phyloP scores from a whole-genome alignment of 2,888 invertebrate species.

The Zonitis immaculata region DNA sequence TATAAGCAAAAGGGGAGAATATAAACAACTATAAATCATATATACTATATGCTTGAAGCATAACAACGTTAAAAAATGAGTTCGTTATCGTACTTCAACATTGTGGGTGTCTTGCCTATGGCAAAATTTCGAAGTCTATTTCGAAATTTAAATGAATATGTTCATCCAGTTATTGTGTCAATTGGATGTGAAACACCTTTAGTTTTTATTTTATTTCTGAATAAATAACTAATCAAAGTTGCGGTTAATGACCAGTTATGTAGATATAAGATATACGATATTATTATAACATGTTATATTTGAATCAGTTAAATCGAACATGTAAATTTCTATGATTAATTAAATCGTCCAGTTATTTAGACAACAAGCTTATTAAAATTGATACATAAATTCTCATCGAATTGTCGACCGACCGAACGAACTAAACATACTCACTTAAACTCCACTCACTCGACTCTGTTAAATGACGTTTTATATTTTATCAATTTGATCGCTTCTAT shows the following conservation, averaged over 20 bases:
- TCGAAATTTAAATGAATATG: slow-evolving; percentile 2
- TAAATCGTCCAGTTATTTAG: slow-evolving; percentile 8
- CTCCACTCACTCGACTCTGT: neutral
- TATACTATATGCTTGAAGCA: slow-evolving; percentile 19
- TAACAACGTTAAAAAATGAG: slow-evolving; percentile 21
- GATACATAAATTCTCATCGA: slow-evolving; percentile 6
- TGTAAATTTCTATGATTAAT: slow-evolving; percentile 10
- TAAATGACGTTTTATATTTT: slow-evolving; percentile 7
- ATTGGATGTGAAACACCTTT: slow-evolving; percentile 7
- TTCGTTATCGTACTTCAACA: slow-evolving; percentile 19
- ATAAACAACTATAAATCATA: slow-evolving; percentile 26
- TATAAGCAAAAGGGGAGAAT: slow-evolving; percentile 14
- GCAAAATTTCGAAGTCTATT: slow-evolving; percentile 5
- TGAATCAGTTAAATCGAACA: neutral
- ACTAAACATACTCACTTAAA: too few relatives aligned
- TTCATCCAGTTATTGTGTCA: slow-evolving; percentile 11
- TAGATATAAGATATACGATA: neutral
- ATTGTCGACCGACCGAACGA: neutral
- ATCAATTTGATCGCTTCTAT: slow-evolving; percentile 12
- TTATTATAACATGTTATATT: neutral
- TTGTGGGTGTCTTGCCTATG: slow-evolving; percentile 20
- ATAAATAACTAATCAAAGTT: too few relatives aligned
- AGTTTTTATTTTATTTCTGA: too few relatives aligned
- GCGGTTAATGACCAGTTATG: neutral
- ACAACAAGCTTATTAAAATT: slow-evolving; percentile 10